Conservation (phyloP, 2,797 vertebrate genomes). For the Channallabes apus region DNA sequence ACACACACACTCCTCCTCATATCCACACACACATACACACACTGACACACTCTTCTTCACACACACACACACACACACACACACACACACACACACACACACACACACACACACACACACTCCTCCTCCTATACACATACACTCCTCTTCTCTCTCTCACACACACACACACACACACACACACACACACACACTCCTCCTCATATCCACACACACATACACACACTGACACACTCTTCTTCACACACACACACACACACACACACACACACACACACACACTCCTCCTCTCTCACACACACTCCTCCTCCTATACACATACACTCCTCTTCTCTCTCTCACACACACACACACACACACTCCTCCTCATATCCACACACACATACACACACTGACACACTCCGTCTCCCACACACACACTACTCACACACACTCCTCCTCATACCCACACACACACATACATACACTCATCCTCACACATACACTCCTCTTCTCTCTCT, state of each 20-base stretch:
- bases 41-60: background rate
- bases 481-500: background rate
- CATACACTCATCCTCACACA: too few relatives aligned
- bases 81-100: background rate
- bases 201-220: too few relatives aligned
- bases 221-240: too few relatives aligned
- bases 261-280: background rate
- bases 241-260: too few relatives aligned
- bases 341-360: too few relatives aligned
- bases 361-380: too few relatives aligned
- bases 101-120: too few relatives aligned
- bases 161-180: background rate
- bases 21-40: background rate
- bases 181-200: background rate
- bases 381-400: background rate
- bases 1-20: too few relatives aligned
- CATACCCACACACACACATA: background rate
- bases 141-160: background rate
- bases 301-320: too few relatives aligned
- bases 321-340: too few relatives aligned
- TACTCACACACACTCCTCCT: too few relatives aligned
- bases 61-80: background rate
- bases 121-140: too few relatives aligned
- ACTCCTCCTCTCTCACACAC: background rate
- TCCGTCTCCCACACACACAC: background rate